These are phyloP conservation scores for Caenorhabditis sinica DNA, from an alignment of 2,888 invertebrate genomes.

Conservation along the genomic window DNA sequence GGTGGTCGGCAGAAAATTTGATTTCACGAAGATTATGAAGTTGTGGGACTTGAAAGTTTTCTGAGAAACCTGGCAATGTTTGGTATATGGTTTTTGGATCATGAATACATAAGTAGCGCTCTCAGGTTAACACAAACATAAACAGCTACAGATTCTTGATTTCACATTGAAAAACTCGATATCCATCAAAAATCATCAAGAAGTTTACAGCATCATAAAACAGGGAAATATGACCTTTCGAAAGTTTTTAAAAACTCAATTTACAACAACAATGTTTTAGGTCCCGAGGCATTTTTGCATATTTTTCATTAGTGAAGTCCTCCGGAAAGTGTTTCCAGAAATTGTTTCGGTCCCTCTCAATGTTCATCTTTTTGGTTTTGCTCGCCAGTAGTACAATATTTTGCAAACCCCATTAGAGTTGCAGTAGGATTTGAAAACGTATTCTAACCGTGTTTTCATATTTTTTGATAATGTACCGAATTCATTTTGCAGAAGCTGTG, in stretches of 20 bases:
- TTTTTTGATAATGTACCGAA: no score
- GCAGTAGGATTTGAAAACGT: background rate
- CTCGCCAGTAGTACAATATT: background rate
- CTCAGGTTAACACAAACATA: background rate
- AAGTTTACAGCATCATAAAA: background rate
- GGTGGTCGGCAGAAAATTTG: background rate
- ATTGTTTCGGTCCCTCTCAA: slow-evolving; percentile 5
- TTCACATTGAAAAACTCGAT: no score
- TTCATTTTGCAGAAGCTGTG: no score
- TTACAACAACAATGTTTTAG: background rate
- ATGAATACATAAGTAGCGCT: no score
- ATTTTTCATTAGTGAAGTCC: slow-evolving; percentile 40
- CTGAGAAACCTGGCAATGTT: no score
- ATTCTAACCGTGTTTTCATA: no score
- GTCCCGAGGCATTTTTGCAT: slow-evolving; percentile 32
- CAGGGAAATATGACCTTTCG: background rate
- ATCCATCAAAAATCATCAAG: no score
- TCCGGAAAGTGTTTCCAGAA: slow-evolving; percentile 21
- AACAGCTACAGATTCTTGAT: background rate
- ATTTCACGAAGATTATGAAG: background rate
- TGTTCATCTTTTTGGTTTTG: background rate
- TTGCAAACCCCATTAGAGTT: background rate
- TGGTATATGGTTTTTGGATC: no score
- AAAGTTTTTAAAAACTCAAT: no score
- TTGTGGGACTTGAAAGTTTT: background rate